A percentile compares a stretch with the other conserved stretches of the same genome.
Conservation (phyloP, 37 sponge, comb jelly and placozoan species). For the Beroe ovata region DNA sequence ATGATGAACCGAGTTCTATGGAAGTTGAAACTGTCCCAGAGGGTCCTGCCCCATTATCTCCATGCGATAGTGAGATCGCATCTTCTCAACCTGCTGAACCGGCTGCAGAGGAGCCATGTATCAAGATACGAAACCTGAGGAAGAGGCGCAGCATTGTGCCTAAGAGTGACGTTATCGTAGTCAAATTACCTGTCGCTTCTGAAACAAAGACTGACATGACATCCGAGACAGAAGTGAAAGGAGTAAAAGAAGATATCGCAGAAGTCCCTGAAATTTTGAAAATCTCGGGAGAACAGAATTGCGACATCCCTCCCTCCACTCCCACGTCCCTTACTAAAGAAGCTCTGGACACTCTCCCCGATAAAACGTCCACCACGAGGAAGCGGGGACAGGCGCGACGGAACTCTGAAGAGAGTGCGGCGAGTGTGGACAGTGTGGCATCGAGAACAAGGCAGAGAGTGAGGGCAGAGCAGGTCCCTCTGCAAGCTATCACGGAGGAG, state of each 20-base stretch:
- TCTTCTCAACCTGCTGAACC: background rate
- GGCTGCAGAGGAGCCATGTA: background rate
- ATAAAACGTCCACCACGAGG: background rate
- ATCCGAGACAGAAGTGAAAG: background rate
- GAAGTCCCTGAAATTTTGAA: too few species aligned
- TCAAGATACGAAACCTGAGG: slow-evolving; percentile 14
- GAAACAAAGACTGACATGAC: background rate
- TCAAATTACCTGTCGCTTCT: background rate
- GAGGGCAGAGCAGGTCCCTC: background rate
- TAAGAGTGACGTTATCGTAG: background rate
- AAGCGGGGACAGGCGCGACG: background rate
- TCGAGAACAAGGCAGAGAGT: background rate
- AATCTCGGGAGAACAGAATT: too few species aligned
- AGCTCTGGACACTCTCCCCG: background rate
- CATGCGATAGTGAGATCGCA: background rate
- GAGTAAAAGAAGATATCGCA: background rate
- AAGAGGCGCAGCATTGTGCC: background rate
- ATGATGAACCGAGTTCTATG: background rate
- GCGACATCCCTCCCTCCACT: background rate
- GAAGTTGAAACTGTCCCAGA: background rate
- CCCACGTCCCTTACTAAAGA: background rate
- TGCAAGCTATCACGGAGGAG: slow-evolving; percentile 22
- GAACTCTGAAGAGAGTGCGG: background rate
- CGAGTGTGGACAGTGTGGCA: slow-evolving; percentile 34
- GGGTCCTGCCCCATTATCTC: background rate